phyloP scores from a whole-genome alignment of 1,140 invertebrate species.

The Archivesica marissinica region DNA sequence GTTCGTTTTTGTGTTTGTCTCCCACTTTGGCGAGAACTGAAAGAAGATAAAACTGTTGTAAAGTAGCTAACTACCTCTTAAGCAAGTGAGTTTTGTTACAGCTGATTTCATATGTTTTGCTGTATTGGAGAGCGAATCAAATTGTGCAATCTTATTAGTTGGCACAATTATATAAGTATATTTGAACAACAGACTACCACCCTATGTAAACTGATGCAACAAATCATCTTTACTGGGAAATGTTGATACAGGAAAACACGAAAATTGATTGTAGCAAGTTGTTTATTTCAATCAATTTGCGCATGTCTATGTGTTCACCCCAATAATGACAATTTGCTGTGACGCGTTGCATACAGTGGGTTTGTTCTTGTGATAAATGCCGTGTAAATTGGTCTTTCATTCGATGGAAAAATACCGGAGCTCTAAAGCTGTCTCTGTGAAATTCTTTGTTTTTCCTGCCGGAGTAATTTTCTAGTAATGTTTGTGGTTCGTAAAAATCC shows the following conservation, averaged over 20 bases:
- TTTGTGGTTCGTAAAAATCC: no score
- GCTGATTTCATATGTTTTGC: background rate
- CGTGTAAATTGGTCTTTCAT: slow-evolving; percentile 14
- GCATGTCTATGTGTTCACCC: no score
- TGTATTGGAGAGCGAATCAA: background rate
- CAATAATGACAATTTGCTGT: no score
- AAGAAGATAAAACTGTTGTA: slow-evolving; percentile 2
- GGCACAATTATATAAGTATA: background rate
- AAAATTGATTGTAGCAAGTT: no score
- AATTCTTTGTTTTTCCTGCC: background rate
- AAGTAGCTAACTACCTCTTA: slow-evolving; percentile 18
- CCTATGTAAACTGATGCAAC: no score
- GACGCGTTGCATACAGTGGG: no score
- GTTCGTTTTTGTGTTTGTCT: background rate
- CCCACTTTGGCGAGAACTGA: background rate
- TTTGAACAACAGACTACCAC: background rate
- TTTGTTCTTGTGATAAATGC: slow-evolving; percentile 28
- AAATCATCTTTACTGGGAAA: no score
- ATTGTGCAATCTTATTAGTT: background rate
- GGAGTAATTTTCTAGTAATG: no score
- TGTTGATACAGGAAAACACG: no score
- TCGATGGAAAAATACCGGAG: slow-evolving; percentile 11
- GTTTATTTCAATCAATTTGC: no score
- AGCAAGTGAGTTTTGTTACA: background rate
- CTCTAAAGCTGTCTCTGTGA: background rate